A percentile compares a stretch with the other conserved stretches of the same genome.
phyloP scores from a whole-genome alignment of 2,797 vertebrate species.

The Hybognathus amarus region DNA sequence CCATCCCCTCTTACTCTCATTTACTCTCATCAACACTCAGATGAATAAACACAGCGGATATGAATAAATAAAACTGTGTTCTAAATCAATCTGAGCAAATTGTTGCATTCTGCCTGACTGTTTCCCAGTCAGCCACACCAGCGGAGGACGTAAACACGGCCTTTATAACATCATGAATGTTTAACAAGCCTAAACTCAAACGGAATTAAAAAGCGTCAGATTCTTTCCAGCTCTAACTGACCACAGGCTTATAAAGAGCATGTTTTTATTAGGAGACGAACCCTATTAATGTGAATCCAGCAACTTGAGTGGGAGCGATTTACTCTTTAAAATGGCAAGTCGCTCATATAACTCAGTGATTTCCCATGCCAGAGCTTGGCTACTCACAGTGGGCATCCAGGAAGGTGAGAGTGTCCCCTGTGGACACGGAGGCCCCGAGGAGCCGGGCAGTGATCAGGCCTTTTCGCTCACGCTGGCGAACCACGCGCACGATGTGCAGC shows the following conservation, averaged over 20 bases:
- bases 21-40: background rate
- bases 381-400: conserved; percentile 98
- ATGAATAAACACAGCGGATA: background rate
- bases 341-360: conserved; percentile 10
- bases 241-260: conserved; percentile 19
- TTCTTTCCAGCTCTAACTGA: conserved; percentile 31
- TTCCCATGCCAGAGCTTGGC: background rate
- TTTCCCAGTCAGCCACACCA: background rate
- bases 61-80: conserved; percentile 9
- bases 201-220: conserved; percentile 25
- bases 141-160: conserved; percentile 34
- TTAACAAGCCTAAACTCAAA: conserved; percentile 41
- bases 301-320: conserved; percentile 29
- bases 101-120: background rate
- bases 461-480: conserved; percentile 92
- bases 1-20: background rate
- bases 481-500: conserved; percentile 89
- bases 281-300: conserved; percentile 26
- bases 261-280: conserved; percentile 32
- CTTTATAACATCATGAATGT: conserved; percentile 39
- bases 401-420: conserved; percentile 94
- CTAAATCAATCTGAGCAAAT: background rate
- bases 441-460: conserved; percentile 95
- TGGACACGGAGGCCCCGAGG: conserved; percentile 90
- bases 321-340: conserved; percentile 40